Conservation (phyloP, 1,140 invertebrate species). For the Cydia strobilella region DNA sequence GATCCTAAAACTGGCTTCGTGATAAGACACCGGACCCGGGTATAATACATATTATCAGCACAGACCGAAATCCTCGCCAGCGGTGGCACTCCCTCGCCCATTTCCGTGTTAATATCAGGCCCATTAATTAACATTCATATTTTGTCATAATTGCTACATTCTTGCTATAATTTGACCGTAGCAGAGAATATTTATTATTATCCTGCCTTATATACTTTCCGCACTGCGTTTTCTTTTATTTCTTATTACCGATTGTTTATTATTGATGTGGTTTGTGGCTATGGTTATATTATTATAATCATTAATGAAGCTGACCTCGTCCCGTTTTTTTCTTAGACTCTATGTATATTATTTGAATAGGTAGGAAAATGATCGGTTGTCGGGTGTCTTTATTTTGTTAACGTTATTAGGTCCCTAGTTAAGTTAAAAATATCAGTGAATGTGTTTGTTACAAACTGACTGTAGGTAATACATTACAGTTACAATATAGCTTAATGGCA, state of each 20-base stretch:
- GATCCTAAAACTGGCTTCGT: not conserved
- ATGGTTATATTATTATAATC: too few species aligned
- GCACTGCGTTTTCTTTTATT: not conserved
- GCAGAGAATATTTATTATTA: not conserved
- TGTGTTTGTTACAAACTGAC: not conserved
- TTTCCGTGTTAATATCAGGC: constrained; percentile 23
- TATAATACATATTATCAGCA: constrained; percentile 10
- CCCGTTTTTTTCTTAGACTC: too few species aligned
- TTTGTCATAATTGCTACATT: constrained; percentile 18
- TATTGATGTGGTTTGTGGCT: not conserved
- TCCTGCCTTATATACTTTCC: not conserved
- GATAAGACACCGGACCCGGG: not conserved
- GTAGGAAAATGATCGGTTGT: too few species aligned
- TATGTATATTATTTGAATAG: too few species aligned
- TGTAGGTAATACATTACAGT: constrained; percentile 8
- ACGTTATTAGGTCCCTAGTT: not conserved
- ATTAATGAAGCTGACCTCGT: not conserved
- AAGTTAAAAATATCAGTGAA: not conserved
- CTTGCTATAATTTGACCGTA: not conserved
- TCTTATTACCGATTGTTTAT: not conserved
- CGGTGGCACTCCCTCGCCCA: constrained; percentile 17
- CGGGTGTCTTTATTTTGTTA: not conserved
- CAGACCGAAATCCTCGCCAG: not conserved
- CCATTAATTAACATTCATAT: constrained; percentile 33
- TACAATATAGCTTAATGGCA: constrained; percentile 26